Evolutionary conservation across 2,113 vertebrate species (phyloP), one percentile per base, ranked within the genome.

Genomic region (Notarius quadriscutis): DNA sequence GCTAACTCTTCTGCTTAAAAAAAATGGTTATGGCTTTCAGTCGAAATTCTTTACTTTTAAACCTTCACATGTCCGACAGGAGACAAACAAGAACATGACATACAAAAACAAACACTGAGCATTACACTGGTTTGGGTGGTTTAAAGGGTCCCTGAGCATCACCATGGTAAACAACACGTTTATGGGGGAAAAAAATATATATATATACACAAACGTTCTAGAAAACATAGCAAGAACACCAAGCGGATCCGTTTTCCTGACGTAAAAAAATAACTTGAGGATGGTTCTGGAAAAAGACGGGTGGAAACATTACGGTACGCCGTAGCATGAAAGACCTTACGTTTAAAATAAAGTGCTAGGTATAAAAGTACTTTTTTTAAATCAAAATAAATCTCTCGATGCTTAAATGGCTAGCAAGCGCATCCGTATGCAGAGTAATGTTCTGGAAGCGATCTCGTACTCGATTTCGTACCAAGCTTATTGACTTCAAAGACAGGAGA

Each of bases 281-380:
- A 91, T 57, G 55, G 87, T 89, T 92, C 51, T 80, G 88, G 85
- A 60, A 88, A 80, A 90, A 60, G 25, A 55, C 10, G 51, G 11
- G 10, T 11, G 87, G 84, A 6, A 55, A 27, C 12, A 58, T 71
- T 90, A 86, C 89, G 87, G 93, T 91, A 94, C 72, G 91, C 87
- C 89, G 80, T 91, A 90, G 83, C 82, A 89, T 89, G 89, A 93
- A 91, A 91, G 92, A 22, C 93, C 93, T 92, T 89, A 86, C 91
- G 90, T 92, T 60, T 86, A 83, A 91, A 92, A 93, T 96, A 96
- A 96, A 96, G 95, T 96, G 95, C 95, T 90, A 93, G 91, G 93
- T 94, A 94, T 91, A 93, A 94, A 94, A 51, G 51, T 93, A 92
- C 85, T 89, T 34, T 89, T 87, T 92, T 41, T 55, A 53, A 58